phyloP scores from a whole-genome alignment of 2,113 vertebrate genomes.

The Corydoras sp. region DNA sequence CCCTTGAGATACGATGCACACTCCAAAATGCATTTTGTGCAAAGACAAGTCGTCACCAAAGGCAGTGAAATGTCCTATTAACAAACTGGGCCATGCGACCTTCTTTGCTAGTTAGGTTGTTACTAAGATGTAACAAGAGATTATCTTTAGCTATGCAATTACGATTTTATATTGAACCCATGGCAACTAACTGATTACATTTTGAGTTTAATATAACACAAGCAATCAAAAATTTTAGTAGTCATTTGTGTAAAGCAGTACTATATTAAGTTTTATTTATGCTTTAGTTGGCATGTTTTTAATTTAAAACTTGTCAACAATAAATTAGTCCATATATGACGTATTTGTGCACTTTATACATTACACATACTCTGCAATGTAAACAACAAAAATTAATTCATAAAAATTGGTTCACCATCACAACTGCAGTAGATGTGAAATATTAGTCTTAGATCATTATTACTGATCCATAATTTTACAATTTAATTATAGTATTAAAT shows the following conservation, averaged over 20 bases:
- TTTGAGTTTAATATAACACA: background rate
- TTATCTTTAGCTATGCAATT: background rate
- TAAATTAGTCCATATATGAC: too few species aligned
- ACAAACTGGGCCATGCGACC: slow-evolving; percentile 7
- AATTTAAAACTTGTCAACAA: too few species aligned
- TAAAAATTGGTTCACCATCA: too few species aligned
- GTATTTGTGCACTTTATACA: too few species aligned
- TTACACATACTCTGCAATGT: too few species aligned
- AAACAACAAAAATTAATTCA: too few species aligned
- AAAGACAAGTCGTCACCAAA: slow-evolving; percentile 18
- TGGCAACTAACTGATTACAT: background rate
- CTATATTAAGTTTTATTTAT: background rate
- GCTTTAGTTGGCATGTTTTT: too few species aligned
- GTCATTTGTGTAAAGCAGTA: background rate
- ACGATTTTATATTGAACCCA: too few species aligned
- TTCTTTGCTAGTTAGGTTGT: slow-evolving; percentile 23
- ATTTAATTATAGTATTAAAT: too few species aligned
- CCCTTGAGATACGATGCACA: slow-evolving; percentile 1
- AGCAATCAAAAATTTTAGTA: background rate
- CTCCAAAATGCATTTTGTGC: slow-evolving; percentile 22
- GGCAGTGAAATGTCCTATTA: slow-evolving; percentile 27
- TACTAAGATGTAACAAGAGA: background rate
- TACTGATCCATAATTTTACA: too few species aligned
- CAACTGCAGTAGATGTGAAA: too few species aligned
- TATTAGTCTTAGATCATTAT: too few species aligned